phyloP scores from a whole-genome alignment of 2,113 vertebrate species.

The Candoia aspera region DNA sequence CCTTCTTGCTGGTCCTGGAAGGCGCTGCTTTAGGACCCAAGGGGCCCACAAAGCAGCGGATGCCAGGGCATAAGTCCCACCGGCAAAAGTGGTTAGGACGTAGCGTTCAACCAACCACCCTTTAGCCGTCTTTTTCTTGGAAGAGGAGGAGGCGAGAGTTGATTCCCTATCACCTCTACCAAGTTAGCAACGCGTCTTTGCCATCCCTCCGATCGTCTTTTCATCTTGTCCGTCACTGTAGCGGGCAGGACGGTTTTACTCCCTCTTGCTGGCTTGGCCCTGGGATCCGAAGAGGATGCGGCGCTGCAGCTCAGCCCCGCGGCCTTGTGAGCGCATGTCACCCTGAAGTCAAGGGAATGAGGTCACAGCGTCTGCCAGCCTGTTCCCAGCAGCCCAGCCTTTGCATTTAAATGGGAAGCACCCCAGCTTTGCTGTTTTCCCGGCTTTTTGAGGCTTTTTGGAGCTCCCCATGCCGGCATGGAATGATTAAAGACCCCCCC shows the following conservation, averaged over 20 bases:
- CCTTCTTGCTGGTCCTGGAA: too few relatives aligned
- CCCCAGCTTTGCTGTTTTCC: background rate
- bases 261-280: background rate
- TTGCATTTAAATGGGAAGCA: background rate
- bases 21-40: too few relatives aligned
- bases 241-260: rapidly evolving
- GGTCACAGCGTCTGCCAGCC: slow-evolving; percentile 2
- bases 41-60: too few relatives aligned
- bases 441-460: background rate
- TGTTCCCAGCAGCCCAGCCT: background rate
- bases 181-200: too few relatives aligned
- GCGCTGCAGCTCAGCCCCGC: background rate
- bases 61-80: background rate
- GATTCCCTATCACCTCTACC: too few relatives aligned
- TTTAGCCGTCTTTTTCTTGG: background rate
- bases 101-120: background rate
- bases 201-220: too few relatives aligned
- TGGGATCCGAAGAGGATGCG: background rate
- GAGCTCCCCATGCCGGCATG: rapidly evolving
- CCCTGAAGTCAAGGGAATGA: background rate
- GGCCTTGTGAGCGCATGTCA: background rate
- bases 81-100: background rate
- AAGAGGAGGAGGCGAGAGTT: background rate
- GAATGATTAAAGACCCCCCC: background rate
- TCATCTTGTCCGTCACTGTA: rapidly evolving